phyloP scores from a whole-genome alignment of 2,888 invertebrate species.

The Pandemis corylana region DNA sequence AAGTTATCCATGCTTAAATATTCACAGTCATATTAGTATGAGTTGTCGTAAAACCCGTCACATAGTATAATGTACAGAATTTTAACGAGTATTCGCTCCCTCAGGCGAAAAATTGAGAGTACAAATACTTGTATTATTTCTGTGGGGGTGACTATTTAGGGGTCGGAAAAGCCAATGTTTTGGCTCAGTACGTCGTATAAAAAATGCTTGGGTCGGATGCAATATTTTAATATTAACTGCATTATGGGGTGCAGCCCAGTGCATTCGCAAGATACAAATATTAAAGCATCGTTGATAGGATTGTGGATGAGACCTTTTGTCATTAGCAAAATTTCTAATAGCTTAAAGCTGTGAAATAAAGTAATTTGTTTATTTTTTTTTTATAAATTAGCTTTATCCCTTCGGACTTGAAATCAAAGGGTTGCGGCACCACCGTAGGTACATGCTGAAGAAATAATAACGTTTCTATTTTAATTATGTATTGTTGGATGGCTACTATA shows the following conservation, averaged over 20 bases:
- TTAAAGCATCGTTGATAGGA: conserved; percentile 51
- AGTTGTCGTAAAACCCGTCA: conserved; percentile 53
- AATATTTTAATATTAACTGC: conserved; percentile 85
- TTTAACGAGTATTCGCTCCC: conserved; percentile 70
- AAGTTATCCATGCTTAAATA: neutral
- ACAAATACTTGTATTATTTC: conserved; percentile 82
- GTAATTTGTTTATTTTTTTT: neutral
- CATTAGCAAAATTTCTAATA: neutral
- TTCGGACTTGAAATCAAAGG: too few species aligned
- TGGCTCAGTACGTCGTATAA: conserved; percentile 68
- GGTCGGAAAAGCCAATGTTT: conserved; percentile 77
- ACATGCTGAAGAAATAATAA: too few species aligned
- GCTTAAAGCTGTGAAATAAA: too few species aligned
- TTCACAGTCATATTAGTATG: conserved; percentile 37
- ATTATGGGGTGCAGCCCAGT: conserved; percentile 72
- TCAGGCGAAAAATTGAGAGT: conserved; percentile 68
- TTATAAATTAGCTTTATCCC: neutral
- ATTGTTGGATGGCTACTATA: too few species aligned
- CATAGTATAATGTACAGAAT: conserved; percentile 60
- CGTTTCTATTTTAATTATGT: too few species aligned
- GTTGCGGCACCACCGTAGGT: too few species aligned
- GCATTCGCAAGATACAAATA: conserved; percentile 56
- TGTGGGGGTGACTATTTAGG: conserved; percentile 70
- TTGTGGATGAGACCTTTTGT: conserved; percentile 2
- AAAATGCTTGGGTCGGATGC: conserved; percentile 79